Percentiles rank a stretch among this genome's conserved stretches.
Conservation (phyloP, 1,140 invertebrate species). For the Aphis craccivora region DNA sequence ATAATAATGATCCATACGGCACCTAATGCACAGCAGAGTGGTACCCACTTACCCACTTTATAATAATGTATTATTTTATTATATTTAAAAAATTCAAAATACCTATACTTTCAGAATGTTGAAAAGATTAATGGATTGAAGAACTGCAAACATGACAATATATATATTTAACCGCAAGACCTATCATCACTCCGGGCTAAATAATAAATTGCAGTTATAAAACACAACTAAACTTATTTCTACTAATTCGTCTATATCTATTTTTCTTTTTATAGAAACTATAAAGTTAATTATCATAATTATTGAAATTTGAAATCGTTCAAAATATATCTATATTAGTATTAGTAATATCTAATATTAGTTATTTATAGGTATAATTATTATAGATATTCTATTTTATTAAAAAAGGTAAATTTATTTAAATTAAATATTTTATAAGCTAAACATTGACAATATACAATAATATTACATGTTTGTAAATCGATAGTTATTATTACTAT, state of each 20-base stretch:
- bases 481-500: no score
- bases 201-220: not conserved
- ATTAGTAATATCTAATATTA: not conserved
- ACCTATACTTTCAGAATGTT: not conserved
- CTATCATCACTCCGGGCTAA: not conserved
- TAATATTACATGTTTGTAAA: no score
- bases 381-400: no score
- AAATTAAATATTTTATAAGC: no score
- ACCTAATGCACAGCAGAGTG: no score
- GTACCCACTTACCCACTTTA: no score
- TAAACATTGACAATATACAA: no score
- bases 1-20: no score
- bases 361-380: no score
- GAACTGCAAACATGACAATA: not conserved
- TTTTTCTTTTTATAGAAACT: no score
- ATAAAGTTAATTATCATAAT: not conserved
- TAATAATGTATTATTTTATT: not conserved
- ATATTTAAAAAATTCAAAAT: no score
- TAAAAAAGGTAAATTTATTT: no score
- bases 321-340: not conserved
- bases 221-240: not conserved
- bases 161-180: not conserved
- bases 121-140: not conserved
- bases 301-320: not conserved
- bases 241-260: not conserved